These are phyloP conservation scores for Carpatolechia fugitivella DNA, from an alignment of 2,888 invertebrate species.

Conservation along the genomic window DNA sequence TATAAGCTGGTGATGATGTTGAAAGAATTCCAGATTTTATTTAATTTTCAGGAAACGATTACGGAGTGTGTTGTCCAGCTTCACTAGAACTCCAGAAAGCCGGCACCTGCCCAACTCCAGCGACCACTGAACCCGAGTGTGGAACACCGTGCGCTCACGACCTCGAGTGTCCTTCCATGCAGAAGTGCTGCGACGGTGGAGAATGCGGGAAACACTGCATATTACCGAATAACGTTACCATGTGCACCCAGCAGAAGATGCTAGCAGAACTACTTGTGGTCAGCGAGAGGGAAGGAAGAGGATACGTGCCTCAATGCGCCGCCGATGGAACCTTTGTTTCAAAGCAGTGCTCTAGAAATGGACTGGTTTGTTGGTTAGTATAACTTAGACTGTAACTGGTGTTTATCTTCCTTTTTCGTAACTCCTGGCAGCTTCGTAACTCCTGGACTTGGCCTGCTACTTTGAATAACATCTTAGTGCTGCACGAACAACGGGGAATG, in stretches of 20 bases:
- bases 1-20: too few relatives aligned
- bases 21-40: not conserved
- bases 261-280: conserved; percentile 87
- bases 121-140: conserved; percentile 70
- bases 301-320: conserved; percentile 90
- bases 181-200: conserved; percentile 89
- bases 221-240: conserved; percentile 87
- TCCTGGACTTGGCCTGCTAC: too few relatives aligned
- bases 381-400: not conserved
- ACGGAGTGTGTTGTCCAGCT: conserved; percentile 92
- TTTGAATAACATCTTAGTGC: too few relatives aligned
- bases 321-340: conserved; percentile 85
- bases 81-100: conserved; percentile 87
- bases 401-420: too few relatives aligned
- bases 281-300: conserved; percentile 88
- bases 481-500: too few relatives aligned
- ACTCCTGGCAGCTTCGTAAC: too few relatives aligned
- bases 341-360: conserved; percentile 90
- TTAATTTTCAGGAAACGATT: conserved; percentile 83
- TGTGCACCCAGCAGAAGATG: conserved; percentile 88
- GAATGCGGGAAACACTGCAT: conserved; percentile 87
- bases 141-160: conserved; percentile 87
- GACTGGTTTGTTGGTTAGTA: conserved; percentile 87
- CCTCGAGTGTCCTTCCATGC: conserved; percentile 88
- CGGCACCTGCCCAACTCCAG: conserved; percentile 84